Base-by-base conservation (phyloP, 1,140 invertebrate species). In the Orussus abietinus region DNA sequence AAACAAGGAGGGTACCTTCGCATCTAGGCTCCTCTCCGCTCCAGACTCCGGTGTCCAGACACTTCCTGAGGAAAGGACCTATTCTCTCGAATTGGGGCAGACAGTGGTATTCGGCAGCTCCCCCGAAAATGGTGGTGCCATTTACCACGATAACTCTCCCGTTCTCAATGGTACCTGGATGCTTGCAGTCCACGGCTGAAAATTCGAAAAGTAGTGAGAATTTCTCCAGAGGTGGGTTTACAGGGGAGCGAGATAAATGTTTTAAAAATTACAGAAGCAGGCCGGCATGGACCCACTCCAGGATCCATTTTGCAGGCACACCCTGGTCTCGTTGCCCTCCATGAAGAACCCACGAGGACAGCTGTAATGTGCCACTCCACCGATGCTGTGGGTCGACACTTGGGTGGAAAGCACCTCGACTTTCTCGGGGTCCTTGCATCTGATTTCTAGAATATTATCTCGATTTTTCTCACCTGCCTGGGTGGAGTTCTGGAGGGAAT, bases 51-150 rank as follows among this genome's bases (percentile, higher is more conserved):
- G 84, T 85, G 33, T 90, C 87, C 56, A 84, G 72, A 64, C 90
- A 92, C 57, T 88, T 90, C 33, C 88, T 75, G 2, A 89, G 67
- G 62, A 88, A 90, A 3, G 86, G 84, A 0, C 90, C 90, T 1
- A 85, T 79, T 26, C 89, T 77, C 59, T 88, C 84, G 66, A 80
- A 92, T 47, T 88, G 85, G 5, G 88, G 88, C 37, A 92, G 69
- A 59, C 93, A 96, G 49, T 90, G 85, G 63, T 94, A 96, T 57
- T 92, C 87, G 1, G 91, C 83, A 2, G 83, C 81, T 38, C 86
- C 86, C 5, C 84, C 85, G 55, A 86, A 94, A 4, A 81, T 75
- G 0, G 86, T 91, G 0, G 86, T 85, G 14, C 84, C 83, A 54
- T 95, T 93, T 25, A 90, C 81, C 5, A 91, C 80, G 51, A 92